These are phyloP conservation scores for Macquaria australasica DNA, from an alignment of 2,113 vertebrate species.

Conservation along the genomic window DNA sequence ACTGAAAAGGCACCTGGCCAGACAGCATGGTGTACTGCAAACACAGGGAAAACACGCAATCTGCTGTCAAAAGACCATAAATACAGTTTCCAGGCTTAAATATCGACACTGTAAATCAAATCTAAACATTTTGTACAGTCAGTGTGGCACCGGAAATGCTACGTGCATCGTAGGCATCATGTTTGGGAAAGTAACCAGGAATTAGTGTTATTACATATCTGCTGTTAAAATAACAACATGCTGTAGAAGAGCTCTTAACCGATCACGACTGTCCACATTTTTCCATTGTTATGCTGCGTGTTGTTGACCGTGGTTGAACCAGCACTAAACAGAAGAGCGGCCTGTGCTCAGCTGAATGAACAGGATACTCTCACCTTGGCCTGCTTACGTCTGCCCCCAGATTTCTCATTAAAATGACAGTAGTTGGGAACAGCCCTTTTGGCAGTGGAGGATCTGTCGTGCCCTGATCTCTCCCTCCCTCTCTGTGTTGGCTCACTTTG, in stretches of 20 bases:
- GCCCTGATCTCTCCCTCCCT: slow-evolving; percentile 27
- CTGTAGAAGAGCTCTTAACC: slow-evolving; percentile 42
- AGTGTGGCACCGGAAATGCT: background rate
- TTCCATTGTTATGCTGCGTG: slow-evolving; percentile 33
- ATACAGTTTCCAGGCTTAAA: background rate
- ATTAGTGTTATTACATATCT: slow-evolving; percentile 25
- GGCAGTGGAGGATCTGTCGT: slow-evolving; percentile 48
- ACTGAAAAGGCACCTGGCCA: slow-evolving; percentile 97
- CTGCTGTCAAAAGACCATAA: background rate
- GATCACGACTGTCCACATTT: slow-evolving; percentile 45
- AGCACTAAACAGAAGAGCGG: slow-evolving; percentile 38
- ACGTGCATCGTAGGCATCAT: background rate
- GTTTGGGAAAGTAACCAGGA: background rate
- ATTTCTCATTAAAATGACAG: slow-evolving; percentile 57
- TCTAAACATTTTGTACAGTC: background rate
- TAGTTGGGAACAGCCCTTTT: slow-evolving; percentile 52
- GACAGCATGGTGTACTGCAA: slow-evolving; percentile 97
- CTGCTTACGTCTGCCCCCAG: slow-evolving; percentile 48
- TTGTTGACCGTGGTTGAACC: slow-evolving; percentile 51
- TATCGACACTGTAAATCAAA: background rate
- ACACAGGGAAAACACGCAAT: slow-evolving; percentile 37
- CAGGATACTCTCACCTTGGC: slow-evolving; percentile 67
- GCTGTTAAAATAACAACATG: slow-evolving; percentile 13
- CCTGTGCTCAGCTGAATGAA: slow-evolving; percentile 41
- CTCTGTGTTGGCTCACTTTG: slow-evolving; percentile 53